Percentiles rank a stretch among this genome's conserved stretches.
These are phyloP conservation scores for Hirudinaria manillensis DNA, from an alignment of 2,888 invertebrate species.

Conservation along the genomic window DNA sequence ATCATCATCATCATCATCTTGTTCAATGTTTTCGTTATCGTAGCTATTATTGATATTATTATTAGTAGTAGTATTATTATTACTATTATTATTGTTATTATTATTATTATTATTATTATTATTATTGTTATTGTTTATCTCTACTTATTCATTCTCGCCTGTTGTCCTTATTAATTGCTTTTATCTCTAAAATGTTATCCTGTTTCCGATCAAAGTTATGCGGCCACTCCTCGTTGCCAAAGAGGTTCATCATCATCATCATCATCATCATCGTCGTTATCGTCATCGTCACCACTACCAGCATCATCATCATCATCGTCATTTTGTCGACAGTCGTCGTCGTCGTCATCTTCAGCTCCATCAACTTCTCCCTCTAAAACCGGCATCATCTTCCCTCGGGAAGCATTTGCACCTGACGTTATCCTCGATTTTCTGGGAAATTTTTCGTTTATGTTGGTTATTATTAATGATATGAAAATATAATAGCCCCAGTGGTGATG, in stretches of 20 bases:
- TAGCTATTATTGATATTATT: not conserved
- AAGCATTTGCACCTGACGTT: too few relatives aligned
- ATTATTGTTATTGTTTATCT: not conserved
- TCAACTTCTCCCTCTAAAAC: not conserved
- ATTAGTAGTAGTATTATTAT: constrained; percentile 10
- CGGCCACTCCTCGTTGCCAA: not conserved
- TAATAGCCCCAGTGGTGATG: not conserved
- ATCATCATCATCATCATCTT: constrained; percentile 29
- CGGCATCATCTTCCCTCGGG: too few relatives aligned
- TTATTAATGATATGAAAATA: not conserved
- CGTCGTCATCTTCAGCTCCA: not conserved
- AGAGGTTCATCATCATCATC: constrained; percentile 72
- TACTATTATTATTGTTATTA: constrained; percentile 25
- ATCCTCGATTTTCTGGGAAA: too few relatives aligned
- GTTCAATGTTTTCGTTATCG: constrained; percentile 21
- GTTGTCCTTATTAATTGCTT: too few relatives aligned
- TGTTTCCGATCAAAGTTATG: not conserved
- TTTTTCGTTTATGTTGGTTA: not conserved
- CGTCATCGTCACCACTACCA: constrained; percentile 53
- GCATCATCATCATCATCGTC: not conserved
- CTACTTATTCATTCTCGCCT: too few relatives aligned
- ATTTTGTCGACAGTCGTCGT: not conserved
- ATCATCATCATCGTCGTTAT: constrained; percentile 61
- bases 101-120: constrained; percentile 18
- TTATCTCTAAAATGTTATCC: not conserved